Evolutionary conservation across 2,888 invertebrate genomes (phyloP), one percentile per base, ranked within the genome.

Genomic region (Netelia virgata): DNA sequence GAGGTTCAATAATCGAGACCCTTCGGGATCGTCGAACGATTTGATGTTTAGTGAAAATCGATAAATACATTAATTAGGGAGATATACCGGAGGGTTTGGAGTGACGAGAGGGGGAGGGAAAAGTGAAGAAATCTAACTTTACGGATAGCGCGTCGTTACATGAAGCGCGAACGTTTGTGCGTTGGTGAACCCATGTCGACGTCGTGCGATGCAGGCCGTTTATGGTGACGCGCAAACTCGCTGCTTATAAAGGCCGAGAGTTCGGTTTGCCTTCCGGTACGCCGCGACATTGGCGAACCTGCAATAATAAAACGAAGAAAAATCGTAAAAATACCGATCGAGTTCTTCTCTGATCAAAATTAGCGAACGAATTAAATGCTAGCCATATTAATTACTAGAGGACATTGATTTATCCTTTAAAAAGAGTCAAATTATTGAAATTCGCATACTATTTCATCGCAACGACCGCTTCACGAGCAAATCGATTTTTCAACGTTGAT

Each of bases 101-200:
- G 43, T 28, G 57, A 55, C 53, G 74, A 70, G 72, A 53, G 69
- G 36, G 43, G 75, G 87, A 88, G 87, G 87, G 88, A 89, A 88
- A 86, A 89, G 89, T 89, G 90, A 79, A 88, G 90, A 88, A 90
- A 90, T 88, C 90, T 91, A 92, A 92, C 89, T 89, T 90, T 84
- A 87, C 78, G 87, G 88, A 88, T 90, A 90, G 91, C 93, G 92
- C 92, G 90, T 90, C 89, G 93, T 95, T 96, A 96, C 95, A 96
- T 96, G 92, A 96, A 96, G 91, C 96, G 95, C 91, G 96, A 95
- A 91, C 96, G 95, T 94, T 97, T 97, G 93, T 96, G 96, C 90
- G 96, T 96, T 85, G 96, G 97, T 88, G 96, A 96, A 92, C 96
- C 97, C 96, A 97, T 97, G 91, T 95, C 96, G 88, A 96, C 96